Conservation (phyloP, 1,140 invertebrate species). For the Hyphantria cunea region DNA sequence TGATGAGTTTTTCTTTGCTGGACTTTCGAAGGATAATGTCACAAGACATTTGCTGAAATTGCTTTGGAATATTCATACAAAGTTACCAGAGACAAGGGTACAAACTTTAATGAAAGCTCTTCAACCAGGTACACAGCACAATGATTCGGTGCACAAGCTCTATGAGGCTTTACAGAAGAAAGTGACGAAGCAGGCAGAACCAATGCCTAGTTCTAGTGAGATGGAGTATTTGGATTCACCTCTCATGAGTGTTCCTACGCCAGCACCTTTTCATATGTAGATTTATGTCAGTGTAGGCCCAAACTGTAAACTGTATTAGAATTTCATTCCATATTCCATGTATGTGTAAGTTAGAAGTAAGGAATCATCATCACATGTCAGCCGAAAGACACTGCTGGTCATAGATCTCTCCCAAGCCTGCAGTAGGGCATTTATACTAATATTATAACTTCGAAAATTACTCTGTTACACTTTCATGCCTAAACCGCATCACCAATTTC, state of each 20-base stretch:
- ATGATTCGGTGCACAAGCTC: conserved; percentile 91
- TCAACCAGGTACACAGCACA: conserved; percentile 92
- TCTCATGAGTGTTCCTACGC: conserved; percentile 92
- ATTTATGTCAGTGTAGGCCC: too few species aligned
- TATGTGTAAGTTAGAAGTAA: too few species aligned
- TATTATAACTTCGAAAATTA: too few species aligned
- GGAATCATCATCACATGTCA: too few species aligned
- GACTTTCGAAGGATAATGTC: conserved; percentile 94
- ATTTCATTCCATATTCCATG: too few species aligned
- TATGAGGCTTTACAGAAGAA: conserved; percentile 91
- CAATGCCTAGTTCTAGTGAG: conserved; percentile 83
- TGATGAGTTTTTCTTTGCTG: conserved; percentile 97
- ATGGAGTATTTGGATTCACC: conserved; percentile 92
- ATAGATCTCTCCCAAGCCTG: too few species aligned
- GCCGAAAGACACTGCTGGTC: too few species aligned
- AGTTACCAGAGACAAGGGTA: conserved; percentile 90
- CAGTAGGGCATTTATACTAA: too few species aligned
- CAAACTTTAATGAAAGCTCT: conserved; percentile 94
- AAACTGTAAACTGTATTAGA: too few species aligned
- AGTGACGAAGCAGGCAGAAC: conserved; percentile 88
- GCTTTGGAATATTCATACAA: conserved; percentile 95
- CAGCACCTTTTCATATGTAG: conserved; percentile 86
- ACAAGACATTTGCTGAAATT: conserved; percentile 95
- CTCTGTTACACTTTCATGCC: too few species aligned
- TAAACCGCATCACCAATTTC: too few species aligned